Evolutionary conservation across 2,888 invertebrate species (phyloP).

Genomic region (Acheta domesticus): DNA sequence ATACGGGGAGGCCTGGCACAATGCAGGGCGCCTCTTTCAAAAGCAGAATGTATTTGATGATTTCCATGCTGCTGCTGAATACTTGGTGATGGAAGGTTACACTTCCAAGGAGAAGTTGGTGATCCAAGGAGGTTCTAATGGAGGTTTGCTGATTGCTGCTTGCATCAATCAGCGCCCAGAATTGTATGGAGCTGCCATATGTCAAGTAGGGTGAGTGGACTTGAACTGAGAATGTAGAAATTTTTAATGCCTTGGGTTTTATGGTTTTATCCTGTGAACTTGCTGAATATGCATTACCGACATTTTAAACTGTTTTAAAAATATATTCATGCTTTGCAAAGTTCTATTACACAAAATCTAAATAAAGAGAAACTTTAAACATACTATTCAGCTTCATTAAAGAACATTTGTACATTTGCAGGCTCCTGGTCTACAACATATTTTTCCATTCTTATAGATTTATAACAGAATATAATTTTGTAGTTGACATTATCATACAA

Average conservation of each 20-base stretch:
- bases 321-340: no score
- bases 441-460: no score
- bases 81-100: slow-evolving; percentile 75
- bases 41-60: slow-evolving; percentile 98
- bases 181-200: slow-evolving; percentile 86
- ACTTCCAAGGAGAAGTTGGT: slow-evolving; percentile 70
- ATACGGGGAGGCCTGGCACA: slow-evolving; percentile 97
- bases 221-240: background rate
- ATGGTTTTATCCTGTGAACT: background rate
- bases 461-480: no score
- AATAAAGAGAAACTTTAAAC: no score
- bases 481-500: no score
- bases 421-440: no score
- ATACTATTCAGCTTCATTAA: no score
- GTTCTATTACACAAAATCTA: no score
- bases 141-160: slow-evolving; percentile 92
- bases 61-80: slow-evolving; percentile 89
- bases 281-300: no score
- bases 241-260: background rate
- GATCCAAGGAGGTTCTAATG: slow-evolving; percentile 95
- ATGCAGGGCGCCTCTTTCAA: slow-evolving; percentile 81
- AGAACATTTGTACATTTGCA: no score
- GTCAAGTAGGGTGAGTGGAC: slow-evolving; percentile 81
- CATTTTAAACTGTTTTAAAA: no score
- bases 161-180: slow-evolving; percentile 94